Evolutionary conservation across 2,797 vertebrate genomes (phyloP).

Genomic region (Euthynnus affinis): DNA sequence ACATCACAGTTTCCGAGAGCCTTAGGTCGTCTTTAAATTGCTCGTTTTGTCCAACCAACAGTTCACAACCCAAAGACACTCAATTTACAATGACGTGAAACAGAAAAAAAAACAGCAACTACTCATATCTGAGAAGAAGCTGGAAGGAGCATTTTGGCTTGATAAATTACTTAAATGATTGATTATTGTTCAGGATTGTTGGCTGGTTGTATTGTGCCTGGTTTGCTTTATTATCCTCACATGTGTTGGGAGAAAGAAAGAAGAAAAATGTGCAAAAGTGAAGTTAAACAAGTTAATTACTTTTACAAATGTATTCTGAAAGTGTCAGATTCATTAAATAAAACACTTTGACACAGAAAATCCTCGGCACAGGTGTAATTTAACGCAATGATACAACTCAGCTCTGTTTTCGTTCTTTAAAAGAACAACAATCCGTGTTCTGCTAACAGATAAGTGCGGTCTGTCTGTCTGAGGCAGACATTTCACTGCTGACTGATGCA

Average conservation of each 20-base stretch:
- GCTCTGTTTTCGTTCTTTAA: not conserved
- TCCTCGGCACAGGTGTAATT: slow-evolving; percentile 40
- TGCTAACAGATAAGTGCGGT: no score
- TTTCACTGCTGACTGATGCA: slow-evolving; percentile 44
- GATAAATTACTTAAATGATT: not conserved
- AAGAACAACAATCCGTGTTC: no score
- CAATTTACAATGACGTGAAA: no score
- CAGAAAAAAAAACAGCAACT: no score
- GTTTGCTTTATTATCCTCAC: not conserved
- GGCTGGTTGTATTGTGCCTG: no score
- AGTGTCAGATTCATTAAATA: not conserved
- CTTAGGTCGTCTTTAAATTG: not conserved
- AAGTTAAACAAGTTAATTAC: no score
- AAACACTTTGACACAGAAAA: slow-evolving; percentile 12
- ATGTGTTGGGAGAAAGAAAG: no score
- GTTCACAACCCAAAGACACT: no score
- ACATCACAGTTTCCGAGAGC: not conserved
- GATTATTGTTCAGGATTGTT: not conserved
- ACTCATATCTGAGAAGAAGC: no score
- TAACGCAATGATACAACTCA: slow-evolving; percentile 10
- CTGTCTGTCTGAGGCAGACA: slow-evolving; percentile 1
- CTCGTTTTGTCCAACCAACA: no score
- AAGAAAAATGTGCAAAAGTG: no score
- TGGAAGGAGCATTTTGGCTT: no score
- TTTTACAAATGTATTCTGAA: not conserved